Percentiles rank a stretch among this genome's conserved stretches.
phyloP scores from a whole-genome alignment of 2,888 invertebrate genomes.

The Sphaerophoria taeniata region DNA sequence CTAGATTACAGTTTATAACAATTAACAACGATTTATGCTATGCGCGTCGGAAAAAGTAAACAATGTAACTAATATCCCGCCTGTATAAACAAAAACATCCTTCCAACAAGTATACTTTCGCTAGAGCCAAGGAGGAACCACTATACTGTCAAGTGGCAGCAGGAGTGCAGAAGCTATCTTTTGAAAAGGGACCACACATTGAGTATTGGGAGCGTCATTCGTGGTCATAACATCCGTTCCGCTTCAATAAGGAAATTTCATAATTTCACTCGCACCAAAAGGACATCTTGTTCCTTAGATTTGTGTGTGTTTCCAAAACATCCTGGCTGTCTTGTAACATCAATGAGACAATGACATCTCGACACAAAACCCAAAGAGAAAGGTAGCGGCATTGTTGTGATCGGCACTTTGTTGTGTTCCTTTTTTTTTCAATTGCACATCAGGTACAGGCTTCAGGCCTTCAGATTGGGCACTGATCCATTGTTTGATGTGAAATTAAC shows the following conservation, averaged over 20 bases:
- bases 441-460: constrained; percentile 21
- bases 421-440: constrained; percentile 15
- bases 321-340: constrained; percentile 49
- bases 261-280: constrained; percentile 36
- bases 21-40: constrained; percentile 60
- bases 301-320: constrained; percentile 31
- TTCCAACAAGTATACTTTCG: constrained; percentile 52
- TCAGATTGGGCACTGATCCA: constrained; percentile 37
- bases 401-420: constrained; percentile 48
- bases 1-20: constrained; percentile 53
- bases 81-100: constrained; percentile 67
- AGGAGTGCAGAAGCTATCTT: constrained; percentile 24
- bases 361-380: constrained; percentile 34
- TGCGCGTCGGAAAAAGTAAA: constrained; percentile 54
- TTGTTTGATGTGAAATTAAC: constrained; percentile 71
- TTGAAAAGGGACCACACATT: constrained; percentile 55
- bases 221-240: constrained; percentile 50
- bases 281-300: constrained; percentile 8
- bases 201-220: constrained; percentile 17
- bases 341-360: constrained; percentile 20
- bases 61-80: constrained; percentile 67
- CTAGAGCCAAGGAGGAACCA: not conserved
- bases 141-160: constrained; percentile 55
- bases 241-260: constrained; percentile 57
- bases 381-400: constrained; percentile 52